Evolutionary conservation across 2,113 vertebrate species (phyloP), one percentile per base, ranked within the genome.

Genomic region (Ameiurus melas): DNA sequence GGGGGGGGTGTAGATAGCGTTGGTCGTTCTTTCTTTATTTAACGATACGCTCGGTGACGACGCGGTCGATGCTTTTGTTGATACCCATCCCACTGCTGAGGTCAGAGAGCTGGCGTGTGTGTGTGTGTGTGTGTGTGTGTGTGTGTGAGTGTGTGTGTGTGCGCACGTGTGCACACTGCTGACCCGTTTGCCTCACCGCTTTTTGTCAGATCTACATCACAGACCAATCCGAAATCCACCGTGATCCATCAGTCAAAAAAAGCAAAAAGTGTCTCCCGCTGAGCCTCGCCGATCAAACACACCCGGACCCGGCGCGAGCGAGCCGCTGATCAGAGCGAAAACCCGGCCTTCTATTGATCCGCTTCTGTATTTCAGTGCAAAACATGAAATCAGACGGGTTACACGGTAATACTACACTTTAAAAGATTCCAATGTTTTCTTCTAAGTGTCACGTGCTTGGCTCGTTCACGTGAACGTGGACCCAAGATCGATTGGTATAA

Each of bases 81-180:
- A 90, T 86, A 86, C 87, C 39, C 71, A 39, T 7, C 43, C 6
- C 43, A 47, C 71, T 71, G 86, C 80, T 79, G 79, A 58, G 86
- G 89, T 85, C 84, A 90, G 86, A 89, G 58, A 77, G 68, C 86
- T 90, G 84, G 77, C 84, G 71, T 80, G 51, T 55, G 77, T 30
- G 77, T 79, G 77, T 30, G 77, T 79, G 30, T 51, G 79, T 39
- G 39, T 75, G 71, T 75, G 36, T 57, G n/a, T 39, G 39, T 39
- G 39, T 39, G 39, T 39, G 39, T 39, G 39, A 3, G 39, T 36
- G 36, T 79, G 77, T 19, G 77, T 80, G 78, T 20, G 78, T 55
- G 89, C 83, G 85, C 66, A 78, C 9, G 7, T 0, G 27, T 16
- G 1, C 58, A 85, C 83, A 78, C 30, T 20, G 39, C 89, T 88